Evolutionary conservation across 2,888 invertebrate genomes (phyloP).

Genomic region (Siphlonurus alternatus): DNA sequence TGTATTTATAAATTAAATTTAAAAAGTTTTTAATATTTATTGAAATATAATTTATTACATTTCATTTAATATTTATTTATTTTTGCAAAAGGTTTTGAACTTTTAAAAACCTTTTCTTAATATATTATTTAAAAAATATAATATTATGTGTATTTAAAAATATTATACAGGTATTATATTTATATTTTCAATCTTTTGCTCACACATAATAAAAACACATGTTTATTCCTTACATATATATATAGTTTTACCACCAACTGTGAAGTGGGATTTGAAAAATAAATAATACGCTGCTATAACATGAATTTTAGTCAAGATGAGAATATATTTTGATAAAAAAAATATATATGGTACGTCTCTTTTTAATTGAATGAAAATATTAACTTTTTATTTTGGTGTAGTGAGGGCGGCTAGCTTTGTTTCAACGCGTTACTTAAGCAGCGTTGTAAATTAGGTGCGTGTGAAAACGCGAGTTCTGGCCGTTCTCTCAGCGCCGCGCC

Average conservation of each 20-base stretch:
- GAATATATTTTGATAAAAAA: background rate
- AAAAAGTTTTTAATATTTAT: too few relatives aligned
- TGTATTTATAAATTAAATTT: background rate
- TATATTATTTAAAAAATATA: background rate
- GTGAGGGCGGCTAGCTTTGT: background rate
- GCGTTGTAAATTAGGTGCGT: constrained; percentile 1
- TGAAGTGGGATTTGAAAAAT: background rate
- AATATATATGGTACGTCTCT: background rate
- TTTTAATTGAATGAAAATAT: background rate
- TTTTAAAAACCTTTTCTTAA: background rate
- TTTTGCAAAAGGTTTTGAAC: background rate
- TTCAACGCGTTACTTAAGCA: background rate
- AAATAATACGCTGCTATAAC: constrained; percentile 1
- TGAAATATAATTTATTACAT: too few relatives aligned
- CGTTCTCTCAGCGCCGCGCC: background rate
- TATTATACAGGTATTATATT: background rate
- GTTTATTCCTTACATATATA: background rate
- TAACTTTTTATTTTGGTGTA: background rate
- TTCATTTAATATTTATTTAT: too few relatives aligned
- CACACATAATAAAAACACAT: background rate
- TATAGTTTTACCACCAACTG: background rate
- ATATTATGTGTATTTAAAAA: background rate
- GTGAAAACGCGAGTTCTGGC: background rate
- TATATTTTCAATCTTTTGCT: background rate
- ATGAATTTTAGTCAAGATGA: background rate